These are phyloP conservation scores for Calypte anna DNA, from an alignment of 2,113 vertebrate genomes.

Conservation along the genomic window DNA sequence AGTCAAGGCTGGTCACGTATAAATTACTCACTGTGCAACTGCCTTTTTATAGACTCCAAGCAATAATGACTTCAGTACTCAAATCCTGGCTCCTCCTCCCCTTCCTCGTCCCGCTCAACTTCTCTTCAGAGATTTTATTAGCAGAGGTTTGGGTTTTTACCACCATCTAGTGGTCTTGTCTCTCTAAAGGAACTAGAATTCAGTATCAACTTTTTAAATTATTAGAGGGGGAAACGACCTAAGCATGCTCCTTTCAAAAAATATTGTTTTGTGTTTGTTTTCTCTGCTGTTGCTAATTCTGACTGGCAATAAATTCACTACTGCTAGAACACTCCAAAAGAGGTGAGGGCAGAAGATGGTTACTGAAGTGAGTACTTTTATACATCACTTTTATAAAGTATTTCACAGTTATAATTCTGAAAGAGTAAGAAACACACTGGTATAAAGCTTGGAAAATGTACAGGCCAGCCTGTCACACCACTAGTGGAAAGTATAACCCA, in stretches of 20 bases:
- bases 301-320: neutral
- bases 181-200: neutral
- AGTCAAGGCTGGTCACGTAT: conserved; percentile 29
- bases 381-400: neutral
- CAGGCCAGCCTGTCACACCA: neutral
- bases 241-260: neutral
- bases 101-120: conserved; percentile 10
- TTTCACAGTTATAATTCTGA: neutral
- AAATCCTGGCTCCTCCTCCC: conserved; percentile 51
- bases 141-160: conserved; percentile 7
- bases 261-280: neutral
- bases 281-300: neutral
- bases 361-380: neutral
- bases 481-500: neutral
- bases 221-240: neutral
- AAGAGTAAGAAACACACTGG: neutral
- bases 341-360: neutral
- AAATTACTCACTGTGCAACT: conserved; percentile 54
- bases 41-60: conserved; percentile 69
- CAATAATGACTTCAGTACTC: conserved; percentile 57
- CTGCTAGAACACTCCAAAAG: neutral
- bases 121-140: neutral
- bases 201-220: neutral
- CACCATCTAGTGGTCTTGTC: conserved; percentile 69
- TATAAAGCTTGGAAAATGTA: neutral